A percentile compares a stretch with the other conserved stretches of the same genome.
These are phyloP conservation scores for Pygmarrhopalites habei DNA, from an alignment of 1,140 invertebrate species.

Conservation along the genomic window DNA sequence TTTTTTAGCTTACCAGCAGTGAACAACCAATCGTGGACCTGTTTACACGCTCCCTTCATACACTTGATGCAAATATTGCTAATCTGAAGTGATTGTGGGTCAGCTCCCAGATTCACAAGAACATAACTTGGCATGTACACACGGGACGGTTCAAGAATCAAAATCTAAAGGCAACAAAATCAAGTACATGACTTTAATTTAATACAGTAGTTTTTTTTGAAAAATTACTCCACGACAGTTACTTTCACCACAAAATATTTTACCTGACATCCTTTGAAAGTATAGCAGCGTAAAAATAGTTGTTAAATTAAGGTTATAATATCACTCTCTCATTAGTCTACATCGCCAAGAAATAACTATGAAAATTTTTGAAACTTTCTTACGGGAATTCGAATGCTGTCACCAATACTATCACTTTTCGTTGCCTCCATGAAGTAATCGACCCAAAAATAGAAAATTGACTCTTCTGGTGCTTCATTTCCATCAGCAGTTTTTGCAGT, in stretches of 20 bases:
- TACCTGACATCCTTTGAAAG: too few relatives aligned
- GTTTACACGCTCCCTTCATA: conserved; percentile 65
- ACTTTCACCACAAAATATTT: too few relatives aligned
- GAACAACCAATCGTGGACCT: conserved; percentile 90
- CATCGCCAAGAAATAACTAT: too few relatives aligned
- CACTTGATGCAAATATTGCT: conserved; percentile 73
- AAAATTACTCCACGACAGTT: too few relatives aligned
- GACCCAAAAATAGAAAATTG: conserved; percentile 95
- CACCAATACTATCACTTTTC: conserved; percentile 63
- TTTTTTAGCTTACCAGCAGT: too few relatives aligned
- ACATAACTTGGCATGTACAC: conserved; percentile 90
- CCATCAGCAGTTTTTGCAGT: conserved; percentile 71
- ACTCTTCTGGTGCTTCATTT: conserved; percentile 62
- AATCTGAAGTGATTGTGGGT: conserved; percentile 82
- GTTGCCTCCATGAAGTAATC: conserved; percentile 96
- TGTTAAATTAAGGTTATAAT: too few relatives aligned
- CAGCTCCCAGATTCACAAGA: conserved; percentile 85
- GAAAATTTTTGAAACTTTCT: too few relatives aligned
- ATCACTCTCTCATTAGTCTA: too few relatives aligned
- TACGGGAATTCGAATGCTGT: conserved; percentile 82
- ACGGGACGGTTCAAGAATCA: conserved; percentile 89
- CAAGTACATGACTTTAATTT: too few relatives aligned
- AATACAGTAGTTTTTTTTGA: too few relatives aligned
- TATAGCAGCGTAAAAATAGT: too few relatives aligned
- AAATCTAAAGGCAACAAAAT: too few relatives aligned